Evolutionary conservation across 2,888 invertebrate species (phyloP), one percentile per base, ranked within the genome.

Genomic region (Therioaphis trifolii): DNA sequence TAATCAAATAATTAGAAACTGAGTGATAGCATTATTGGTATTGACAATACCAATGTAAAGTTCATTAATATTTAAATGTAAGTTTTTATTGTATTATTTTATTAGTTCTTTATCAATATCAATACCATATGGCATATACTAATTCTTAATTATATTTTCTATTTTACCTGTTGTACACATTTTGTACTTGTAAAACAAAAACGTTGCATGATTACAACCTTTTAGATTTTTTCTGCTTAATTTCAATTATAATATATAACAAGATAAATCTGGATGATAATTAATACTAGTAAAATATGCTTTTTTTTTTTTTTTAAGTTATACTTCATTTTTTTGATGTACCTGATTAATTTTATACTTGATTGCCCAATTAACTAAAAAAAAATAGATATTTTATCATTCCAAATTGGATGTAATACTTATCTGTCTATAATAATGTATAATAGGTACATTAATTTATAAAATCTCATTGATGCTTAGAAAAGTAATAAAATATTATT

Each of bases 401-500:
- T 14, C 27, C 14, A 24, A 61, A 21, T 61, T 74, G 12, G 46
- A 46, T 76, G 46, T 61, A 9, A 24, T 11, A 43, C n/a, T 63
- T 0, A 40, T 40, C 12, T 68, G 3, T 71, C 40, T 14, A 1
- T 46, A 29, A 63, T 46, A n/a, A 52, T 78, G 49, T 43, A 24
- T 18, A 21, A 24, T 49, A 18, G n/a, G 46, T 76, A 49, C 21
- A 58, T 12, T 1, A 68, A 55, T 11, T 15, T n/a, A 35, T 35
- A 52, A 11, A 46, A 43, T 24, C 2, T 46, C n/a, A 15, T 21
- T 21, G 18, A 24, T 58, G 21, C 43, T 80, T 46, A 24, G 35
- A 4, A 61, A 80, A 80, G 15, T 71, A 80, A 80, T 71, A 71
- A 79, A 79, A 46, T 69, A 27, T 79, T 43, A 69, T 79, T 79